A percentile compares a stretch with the other conserved stretches of the same genome.
phyloP scores from a whole-genome alignment of 2,888 invertebrate genomes.

The Frankliniella fusca region DNA sequence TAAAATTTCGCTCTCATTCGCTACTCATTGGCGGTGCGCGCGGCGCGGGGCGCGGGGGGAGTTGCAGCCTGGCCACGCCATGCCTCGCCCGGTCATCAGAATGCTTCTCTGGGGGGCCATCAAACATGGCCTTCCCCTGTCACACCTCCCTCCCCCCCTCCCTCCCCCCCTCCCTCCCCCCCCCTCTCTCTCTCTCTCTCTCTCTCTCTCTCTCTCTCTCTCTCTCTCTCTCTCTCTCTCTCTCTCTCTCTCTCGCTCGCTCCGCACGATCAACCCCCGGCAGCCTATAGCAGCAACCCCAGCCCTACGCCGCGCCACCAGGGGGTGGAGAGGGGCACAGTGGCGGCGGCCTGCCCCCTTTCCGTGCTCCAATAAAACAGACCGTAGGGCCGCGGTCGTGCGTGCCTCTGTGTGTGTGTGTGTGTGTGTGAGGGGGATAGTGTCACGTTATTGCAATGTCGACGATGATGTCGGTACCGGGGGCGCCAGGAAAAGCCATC shows the following conservation, averaged over 20 bases:
- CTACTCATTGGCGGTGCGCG: not conserved
- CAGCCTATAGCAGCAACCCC: not conserved
- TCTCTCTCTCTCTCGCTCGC: not conserved
- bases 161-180: not conserved
- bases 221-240: no score
- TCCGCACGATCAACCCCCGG: not conserved
- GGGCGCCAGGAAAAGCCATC: no score
- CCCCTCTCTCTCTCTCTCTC: not conserved
- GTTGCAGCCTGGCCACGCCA: not conserved
- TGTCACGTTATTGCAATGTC: no score
- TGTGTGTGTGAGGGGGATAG: no score
- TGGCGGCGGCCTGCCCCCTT: not conserved
- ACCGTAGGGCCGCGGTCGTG: no score
- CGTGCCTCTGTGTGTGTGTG: no score
- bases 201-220: not conserved
- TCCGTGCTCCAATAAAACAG: no score
- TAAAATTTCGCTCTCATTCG: not conserved
- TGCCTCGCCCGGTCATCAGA: not conserved
- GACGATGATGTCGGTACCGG: no score
- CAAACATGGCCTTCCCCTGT: not conserved
- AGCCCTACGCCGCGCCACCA: not conserved
- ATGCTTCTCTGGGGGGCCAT: slow-evolving; percentile 1
- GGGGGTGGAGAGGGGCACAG: not conserved
- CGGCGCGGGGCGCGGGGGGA: not conserved
- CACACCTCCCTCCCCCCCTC: not conserved